phyloP scores from a whole-genome alignment of 2,797 vertebrate genomes.

The Bothrops alternatus region DNA sequence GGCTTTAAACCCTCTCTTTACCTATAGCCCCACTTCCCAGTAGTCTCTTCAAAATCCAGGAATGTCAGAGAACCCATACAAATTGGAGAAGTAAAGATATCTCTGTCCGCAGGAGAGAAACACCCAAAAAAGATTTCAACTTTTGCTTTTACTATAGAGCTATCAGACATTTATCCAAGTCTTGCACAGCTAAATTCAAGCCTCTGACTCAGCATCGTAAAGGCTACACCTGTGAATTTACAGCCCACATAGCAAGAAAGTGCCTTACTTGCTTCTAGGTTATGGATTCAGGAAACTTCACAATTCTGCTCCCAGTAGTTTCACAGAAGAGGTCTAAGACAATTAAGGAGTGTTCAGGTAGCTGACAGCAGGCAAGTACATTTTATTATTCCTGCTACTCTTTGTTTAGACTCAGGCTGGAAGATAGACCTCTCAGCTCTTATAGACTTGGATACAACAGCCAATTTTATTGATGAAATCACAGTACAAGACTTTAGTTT shows the following conservation, averaged over 20 bases:
- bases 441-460: not conserved
- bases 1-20: not conserved
- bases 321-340: not conserved
- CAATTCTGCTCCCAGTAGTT: not conserved
- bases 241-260: not conserved
- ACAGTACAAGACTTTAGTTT: not conserved
- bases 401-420: not conserved
- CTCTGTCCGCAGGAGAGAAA: not conserved
- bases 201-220: not conserved
- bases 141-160: not conserved
- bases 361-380: not conserved
- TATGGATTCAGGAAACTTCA: not conserved
- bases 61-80: not conserved
- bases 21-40: not conserved
- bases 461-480: not conserved
- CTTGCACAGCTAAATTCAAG: not conserved
- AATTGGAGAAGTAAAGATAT: not conserved
- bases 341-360: not conserved
- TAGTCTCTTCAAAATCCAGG: not conserved
- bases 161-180: not conserved
- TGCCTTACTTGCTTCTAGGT: not conserved
- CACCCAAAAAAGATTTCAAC: not conserved
- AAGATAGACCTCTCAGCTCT: not conserved
- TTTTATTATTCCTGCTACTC: not conserved
- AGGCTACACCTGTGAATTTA: not conserved